Percentiles rank a stretch among this genome's conserved stretches.
Conservation (phyloP, 2,797 vertebrate genomes). For the Acestrorhynchus altus region DNA sequence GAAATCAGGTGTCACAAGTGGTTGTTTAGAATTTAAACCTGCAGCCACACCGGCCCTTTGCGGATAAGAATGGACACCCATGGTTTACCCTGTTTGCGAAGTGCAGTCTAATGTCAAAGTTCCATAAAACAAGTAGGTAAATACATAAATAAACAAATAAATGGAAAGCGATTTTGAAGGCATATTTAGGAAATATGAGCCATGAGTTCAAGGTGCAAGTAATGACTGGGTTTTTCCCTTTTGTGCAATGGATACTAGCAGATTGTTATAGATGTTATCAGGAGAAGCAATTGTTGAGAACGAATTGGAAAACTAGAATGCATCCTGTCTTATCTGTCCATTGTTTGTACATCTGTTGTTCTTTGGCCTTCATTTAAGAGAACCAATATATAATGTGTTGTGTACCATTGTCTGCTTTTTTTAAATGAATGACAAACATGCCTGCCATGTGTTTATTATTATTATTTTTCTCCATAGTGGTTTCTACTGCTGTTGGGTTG, state of each 20-base stretch:
- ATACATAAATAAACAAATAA: not conserved
- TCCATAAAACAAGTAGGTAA: not conserved
- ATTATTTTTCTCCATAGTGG: constrained; percentile 59
- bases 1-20: too few species aligned
- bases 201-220: not conserved
- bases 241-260: not conserved
- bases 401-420: not conserved
- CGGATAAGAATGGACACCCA: too few species aligned
- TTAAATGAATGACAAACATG: not conserved
- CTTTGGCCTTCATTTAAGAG: not conserved
- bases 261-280: not conserved
- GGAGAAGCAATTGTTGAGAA: not conserved
- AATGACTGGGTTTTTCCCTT: not conserved
- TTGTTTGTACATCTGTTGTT: not conserved
- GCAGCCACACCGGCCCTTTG: too few species aligned
- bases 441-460: not conserved
- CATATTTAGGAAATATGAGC: too few species aligned
- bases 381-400: not conserved
- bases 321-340: not conserved
- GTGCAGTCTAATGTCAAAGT: not conserved
- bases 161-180: not conserved
- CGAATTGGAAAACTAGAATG: not conserved
- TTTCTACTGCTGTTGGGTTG: constrained; percentile 65
- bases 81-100: too few species aligned
- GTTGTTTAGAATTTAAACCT: too few species aligned